Conservation (phyloP, 2,888 invertebrate species). For the Apodemia duryi region DNA sequence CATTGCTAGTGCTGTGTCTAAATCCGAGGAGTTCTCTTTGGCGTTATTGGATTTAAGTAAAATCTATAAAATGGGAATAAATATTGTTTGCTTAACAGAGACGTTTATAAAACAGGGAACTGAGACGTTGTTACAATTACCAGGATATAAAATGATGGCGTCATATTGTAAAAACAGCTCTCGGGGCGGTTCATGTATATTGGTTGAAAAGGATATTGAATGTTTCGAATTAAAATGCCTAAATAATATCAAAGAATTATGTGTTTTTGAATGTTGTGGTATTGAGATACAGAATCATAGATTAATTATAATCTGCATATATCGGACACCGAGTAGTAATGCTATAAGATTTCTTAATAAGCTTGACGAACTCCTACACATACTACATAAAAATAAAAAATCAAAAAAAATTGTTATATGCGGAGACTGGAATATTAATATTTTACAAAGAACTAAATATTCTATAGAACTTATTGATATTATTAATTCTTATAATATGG, state of each 20-base stretch:
- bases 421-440: slow-evolving; percentile 4
- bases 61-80: not conserved
- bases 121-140: not conserved
- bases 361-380: not conserved
- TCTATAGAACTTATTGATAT: not conserved
- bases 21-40: not conserved
- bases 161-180: not conserved
- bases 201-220: not conserved
- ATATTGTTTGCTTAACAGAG: not conserved
- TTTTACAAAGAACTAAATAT: not conserved
- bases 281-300: slow-evolving; percentile 6
- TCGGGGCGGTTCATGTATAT: not conserved
- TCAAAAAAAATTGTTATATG: not conserved
- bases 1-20: not conserved
- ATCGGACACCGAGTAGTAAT: slow-evolving; percentile 19
- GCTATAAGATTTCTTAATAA: slow-evolving; percentile 21
- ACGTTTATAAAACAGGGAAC: not conserved
- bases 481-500: not conserved
- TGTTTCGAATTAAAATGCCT: not conserved
- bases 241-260: not conserved
- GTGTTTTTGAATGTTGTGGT: slow-evolving; percentile 15
- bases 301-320: slow-evolving; percentile 15
- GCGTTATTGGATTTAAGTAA: not conserved
- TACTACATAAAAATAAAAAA: not conserved
- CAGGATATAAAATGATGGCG: not conserved